Percentiles rank a stretch among this genome's conserved stretches.
Conservation (phyloP, 2,113 vertebrate genomes). For the Phoxinus phoxinus region DNA sequence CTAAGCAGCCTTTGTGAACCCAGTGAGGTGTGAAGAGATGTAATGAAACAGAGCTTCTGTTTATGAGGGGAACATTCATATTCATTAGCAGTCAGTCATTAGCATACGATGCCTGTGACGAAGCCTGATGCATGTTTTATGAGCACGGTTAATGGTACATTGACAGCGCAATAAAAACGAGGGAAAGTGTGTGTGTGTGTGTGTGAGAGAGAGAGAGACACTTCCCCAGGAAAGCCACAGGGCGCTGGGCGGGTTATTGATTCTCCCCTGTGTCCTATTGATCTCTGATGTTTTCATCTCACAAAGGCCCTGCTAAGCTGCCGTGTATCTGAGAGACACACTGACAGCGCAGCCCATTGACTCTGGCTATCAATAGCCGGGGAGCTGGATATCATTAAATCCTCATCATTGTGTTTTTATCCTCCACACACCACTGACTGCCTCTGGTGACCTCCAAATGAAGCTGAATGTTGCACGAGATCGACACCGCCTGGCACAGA, state of each 20-base stretch:
- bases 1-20: constrained; percentile 80
- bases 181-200: constrained; percentile 11
- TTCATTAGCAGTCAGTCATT: constrained; percentile 86
- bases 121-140: constrained; percentile 72
- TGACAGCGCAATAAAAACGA: constrained; percentile 55
- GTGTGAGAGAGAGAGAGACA: constrained; percentile 24
- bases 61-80: constrained; percentile 86
- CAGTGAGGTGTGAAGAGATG: constrained; percentile 86
- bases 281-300: constrained; percentile 82
- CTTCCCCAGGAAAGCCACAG: constrained; percentile 66
- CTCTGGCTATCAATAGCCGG: constrained; percentile 79
- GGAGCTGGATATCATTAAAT: constrained; percentile 83
- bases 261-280: constrained; percentile 83
- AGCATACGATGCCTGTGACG: constrained; percentile 78
- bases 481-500: constrained; percentile 41
- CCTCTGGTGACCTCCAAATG: constrained; percentile 74
- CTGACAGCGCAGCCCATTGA: constrained; percentile 76
- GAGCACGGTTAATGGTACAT: constrained; percentile 67
- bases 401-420: constrained; percentile 78
- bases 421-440: constrained; percentile 66
- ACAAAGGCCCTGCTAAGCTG: constrained; percentile 80
- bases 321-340: constrained; percentile 79
- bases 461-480: constrained; percentile 57
- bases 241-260: constrained; percentile 76
- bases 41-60: constrained; percentile 82